phyloP scores from a whole-genome alignment of 2,888 invertebrate genomes.

The Esperia sulphurella region DNA sequence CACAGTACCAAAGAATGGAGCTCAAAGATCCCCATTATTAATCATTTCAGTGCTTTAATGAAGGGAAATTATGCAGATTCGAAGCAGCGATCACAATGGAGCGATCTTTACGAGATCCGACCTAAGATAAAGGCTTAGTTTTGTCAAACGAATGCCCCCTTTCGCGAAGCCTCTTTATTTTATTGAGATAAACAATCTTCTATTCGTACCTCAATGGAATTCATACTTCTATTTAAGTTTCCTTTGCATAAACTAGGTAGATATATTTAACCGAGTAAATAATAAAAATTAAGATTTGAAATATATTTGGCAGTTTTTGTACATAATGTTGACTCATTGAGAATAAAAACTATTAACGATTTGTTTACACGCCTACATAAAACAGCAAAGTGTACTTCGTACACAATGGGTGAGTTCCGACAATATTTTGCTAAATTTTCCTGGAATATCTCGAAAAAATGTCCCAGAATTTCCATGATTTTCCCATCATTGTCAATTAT shows the following conservation, averaged over 20 bases:
- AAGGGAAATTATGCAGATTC: constrained; percentile 75
- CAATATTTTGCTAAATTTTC: no score
- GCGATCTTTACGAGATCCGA: constrained; percentile 39
- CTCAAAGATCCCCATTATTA: constrained; percentile 69
- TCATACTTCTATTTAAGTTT: neutral
- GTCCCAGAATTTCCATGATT: no score
- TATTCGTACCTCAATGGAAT: neutral
- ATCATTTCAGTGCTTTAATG: constrained; percentile 74
- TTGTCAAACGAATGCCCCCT: constrained; percentile 27
- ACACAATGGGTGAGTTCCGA: no score
- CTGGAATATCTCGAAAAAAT: no score
- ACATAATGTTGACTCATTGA: no score
- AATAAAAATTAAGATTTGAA: no score
- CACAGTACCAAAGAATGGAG: constrained; percentile 30
- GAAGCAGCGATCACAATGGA: constrained; percentile 62
- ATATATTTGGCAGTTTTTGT: no score
- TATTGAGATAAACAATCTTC: constrained; percentile 31
- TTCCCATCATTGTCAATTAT: no score
- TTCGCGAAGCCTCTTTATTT: constrained; percentile 25
- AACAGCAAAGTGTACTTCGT: no score
- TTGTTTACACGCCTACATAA: no score
- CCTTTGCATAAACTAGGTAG: neutral
- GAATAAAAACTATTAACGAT: no score
- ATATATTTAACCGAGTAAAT: no score
- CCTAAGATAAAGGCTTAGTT: constrained; percentile 49